A percentile compares a stretch with the other conserved stretches of the same genome.
Evolutionary conservation across 1,140 invertebrate genomes (phyloP).

Genomic region (Whitmania pigra): DNA sequence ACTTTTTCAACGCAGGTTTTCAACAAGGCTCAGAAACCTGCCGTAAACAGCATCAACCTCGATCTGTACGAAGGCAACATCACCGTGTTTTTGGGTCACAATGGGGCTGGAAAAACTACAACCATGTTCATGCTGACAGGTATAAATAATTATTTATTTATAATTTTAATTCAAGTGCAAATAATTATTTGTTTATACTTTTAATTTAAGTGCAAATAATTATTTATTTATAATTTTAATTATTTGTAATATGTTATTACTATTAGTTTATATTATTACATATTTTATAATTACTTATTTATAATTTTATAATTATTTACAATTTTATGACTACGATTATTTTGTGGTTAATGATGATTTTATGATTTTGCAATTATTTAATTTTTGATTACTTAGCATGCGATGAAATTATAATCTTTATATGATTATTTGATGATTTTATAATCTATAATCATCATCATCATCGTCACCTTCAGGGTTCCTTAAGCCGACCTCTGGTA

Average conservation of each 20-base stretch:
- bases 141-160: conserved; percentile 27
- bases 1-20: conserved; percentile 23
- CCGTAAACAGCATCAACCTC: conserved; percentile 56
- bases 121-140: conserved; percentile 59
- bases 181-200: background rate
- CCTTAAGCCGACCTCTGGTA: conserved; percentile 29
- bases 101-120: conserved; percentile 57
- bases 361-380: no score
- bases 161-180: background rate
- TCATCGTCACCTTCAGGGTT: conserved; percentile 26
- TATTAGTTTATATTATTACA: background rate
- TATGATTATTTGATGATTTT: no score
- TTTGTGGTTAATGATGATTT: no score
- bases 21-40: conserved; percentile 29
- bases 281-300: no score
- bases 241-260: background rate
- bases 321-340: no score
- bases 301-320: no score
- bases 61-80: conserved; percentile 54
- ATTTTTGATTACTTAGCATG: no score
- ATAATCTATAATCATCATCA: background rate
- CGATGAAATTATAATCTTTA: no score
- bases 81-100: conserved; percentile 45
- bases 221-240: background rate
- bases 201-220: background rate